Evolutionary conservation across 2,113 vertebrate species (phyloP).

Genomic region (Cyprinodon brontotheroides): DNA sequence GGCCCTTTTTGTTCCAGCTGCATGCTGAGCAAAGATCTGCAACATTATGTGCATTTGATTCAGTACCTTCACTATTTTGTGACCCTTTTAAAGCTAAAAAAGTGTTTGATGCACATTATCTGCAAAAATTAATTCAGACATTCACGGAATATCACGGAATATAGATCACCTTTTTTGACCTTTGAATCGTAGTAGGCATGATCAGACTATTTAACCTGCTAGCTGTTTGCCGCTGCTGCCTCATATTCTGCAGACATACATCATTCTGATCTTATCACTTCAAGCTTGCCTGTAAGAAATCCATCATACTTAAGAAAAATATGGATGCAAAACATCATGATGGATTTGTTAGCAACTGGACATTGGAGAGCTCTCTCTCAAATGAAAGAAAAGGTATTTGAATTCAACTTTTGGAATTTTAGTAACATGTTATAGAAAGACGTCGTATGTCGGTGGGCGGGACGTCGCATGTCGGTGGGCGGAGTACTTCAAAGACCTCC

Average conservation of each 20-base stretch:
- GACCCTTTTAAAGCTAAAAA: neutral
- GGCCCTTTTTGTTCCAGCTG: neutral
- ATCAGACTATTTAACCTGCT: neutral
- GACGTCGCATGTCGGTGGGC: no score
- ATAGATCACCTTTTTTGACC: neutral
- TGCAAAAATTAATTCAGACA: neutral
- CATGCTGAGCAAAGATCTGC: neutral
- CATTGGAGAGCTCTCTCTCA: neutral
- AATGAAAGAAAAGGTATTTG: neutral
- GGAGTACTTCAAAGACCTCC: no score
- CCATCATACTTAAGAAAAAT: neutral
- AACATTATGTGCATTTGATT: neutral
- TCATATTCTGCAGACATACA: neutral
- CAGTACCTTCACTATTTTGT: neutral
- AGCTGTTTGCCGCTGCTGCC: neutral
- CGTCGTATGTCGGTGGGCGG: no score
- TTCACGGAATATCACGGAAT: neutral
- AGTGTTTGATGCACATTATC: no score
- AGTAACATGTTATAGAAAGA: no score
- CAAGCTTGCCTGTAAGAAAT: neutral
- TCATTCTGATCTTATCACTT: constrained; percentile 1
- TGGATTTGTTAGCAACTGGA: neutral
- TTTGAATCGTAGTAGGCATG: neutral
- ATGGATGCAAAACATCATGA: neutral
- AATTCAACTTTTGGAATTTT: neutral